phyloP scores from a whole-genome alignment of 2,113 vertebrate genomes.

The Motacilla alba region DNA sequence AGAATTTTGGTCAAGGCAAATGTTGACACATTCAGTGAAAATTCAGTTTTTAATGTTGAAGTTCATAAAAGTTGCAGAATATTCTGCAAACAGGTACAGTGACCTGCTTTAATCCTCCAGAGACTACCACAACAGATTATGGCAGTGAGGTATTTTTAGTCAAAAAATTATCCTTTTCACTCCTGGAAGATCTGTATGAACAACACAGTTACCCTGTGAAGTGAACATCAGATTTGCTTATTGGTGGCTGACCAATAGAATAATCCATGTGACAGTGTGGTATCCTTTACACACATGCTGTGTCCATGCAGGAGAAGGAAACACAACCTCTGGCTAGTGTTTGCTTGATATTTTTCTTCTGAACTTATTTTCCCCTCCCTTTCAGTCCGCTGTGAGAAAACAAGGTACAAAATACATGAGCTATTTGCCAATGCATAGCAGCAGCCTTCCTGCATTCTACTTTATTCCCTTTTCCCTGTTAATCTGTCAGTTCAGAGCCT shows the following conservation, averaged over 20 bases:
- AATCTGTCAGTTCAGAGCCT: slow-evolving; percentile 18
- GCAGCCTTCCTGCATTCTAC: not conserved
- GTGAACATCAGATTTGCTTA: not conserved
- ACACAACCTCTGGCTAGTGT: not conserved
- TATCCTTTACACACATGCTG: not conserved
- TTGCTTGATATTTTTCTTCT: not conserved
- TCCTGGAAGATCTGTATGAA: not conserved
- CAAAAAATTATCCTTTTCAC: not conserved
- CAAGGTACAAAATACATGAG: not conserved
- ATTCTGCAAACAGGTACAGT: not conserved
- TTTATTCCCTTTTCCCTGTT: not conserved
- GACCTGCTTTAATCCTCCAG: not conserved
- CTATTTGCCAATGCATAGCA: not conserved
- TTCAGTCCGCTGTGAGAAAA: not conserved
- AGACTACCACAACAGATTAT: not conserved
- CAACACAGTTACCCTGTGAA: not conserved
- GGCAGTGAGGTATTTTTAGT: not conserved
- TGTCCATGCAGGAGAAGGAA: not conserved
- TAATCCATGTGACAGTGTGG: not conserved
- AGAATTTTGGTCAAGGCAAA: not conserved
- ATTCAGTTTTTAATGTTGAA: not conserved
- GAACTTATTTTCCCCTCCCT: not conserved
- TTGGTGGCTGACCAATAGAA: not conserved
- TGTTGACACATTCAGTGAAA: not conserved
- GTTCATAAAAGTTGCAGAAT: not conserved